Evolutionary conservation across 92 coral and sea anemone genomes (phyloP).

Genomic region (Ricordea florida): DNA sequence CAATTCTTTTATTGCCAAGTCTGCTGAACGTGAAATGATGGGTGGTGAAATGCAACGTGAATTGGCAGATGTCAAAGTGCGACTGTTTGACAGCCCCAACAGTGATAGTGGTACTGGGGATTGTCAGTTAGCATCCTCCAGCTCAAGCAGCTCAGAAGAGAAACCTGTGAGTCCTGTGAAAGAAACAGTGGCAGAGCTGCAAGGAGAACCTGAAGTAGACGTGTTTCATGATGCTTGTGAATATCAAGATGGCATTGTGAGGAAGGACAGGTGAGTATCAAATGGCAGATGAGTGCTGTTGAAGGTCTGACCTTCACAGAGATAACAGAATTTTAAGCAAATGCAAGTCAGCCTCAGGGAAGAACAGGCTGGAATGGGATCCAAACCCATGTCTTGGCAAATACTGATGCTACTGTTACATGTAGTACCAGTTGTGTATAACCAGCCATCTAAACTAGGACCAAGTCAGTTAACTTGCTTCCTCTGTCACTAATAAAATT

Average conservation of each 20-base stretch:
- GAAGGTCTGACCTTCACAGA: neutral
- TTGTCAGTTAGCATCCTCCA: neutral
- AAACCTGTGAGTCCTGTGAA: neutral
- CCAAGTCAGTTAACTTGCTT: no score
- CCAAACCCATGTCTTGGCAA: no score
- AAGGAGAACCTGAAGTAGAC: constrained; percentile 28
- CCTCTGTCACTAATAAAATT: no score
- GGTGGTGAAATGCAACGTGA: neutral
- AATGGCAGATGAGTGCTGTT: neutral
- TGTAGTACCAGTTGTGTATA: no score
- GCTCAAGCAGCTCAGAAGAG: constrained; percentile 12
- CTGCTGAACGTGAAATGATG: neutral
- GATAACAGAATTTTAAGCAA: no score
- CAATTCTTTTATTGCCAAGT: no score
- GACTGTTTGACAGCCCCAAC: constrained; percentile 20
- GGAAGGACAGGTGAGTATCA: neutral
- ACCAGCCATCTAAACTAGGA: no score
- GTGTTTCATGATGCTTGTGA: constrained; percentile 68
- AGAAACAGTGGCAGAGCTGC: neutral
- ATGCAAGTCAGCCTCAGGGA: no score
- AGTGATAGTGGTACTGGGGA: neutral
- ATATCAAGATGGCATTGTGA: neutral
- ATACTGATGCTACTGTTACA: no score
- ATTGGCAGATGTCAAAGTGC: constrained; percentile 22
- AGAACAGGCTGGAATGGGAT: no score